Evolutionary conservation across 2,888 invertebrate genomes (phyloP), one percentile per base, ranked within the genome.

Genomic region (Pristionchus exspectatus): DNA sequence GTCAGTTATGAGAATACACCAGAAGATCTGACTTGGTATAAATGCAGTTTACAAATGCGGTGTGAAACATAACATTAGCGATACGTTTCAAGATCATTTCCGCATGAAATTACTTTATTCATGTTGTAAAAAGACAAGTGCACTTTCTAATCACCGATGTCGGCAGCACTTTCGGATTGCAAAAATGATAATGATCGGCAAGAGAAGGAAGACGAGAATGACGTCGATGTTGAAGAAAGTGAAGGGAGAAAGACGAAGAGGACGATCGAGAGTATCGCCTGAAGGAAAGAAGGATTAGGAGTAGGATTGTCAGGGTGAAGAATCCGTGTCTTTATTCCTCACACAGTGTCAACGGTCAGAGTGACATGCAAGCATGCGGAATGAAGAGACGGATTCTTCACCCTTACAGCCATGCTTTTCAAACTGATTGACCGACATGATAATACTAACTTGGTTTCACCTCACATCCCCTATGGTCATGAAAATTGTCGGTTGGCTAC

Each of bases 201-300:
- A 81, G 81, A 54, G 50, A 81, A 81, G 50, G 16, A 81, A 81
- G 50, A 81, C 14, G 4, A 50, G 24, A 33, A 85, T 85, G 84
- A 85, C 84, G 59, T 85, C 84, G 21, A 85, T n/a, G 38, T 85
- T 85, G 84, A 59, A 85, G 59, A 50, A 85, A 59, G 18, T 59
- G 59, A 59, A 18, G 56, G 84, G 50, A 85, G 56, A 59, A 12
- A 59, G 59, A 59, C 27, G 38, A 33, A 59, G 59, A 33, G 84
- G 84, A 59, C 84, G 84, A 85, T 59, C 84, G 12, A 85, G 84
- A 12, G 84, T 85, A n/a, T 85, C 84, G 24, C 84, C 84, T 59
- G 59, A 38, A 33, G 33, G 50, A 24, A 50, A 7, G 24, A 38
- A 1, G 0, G 74, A 38, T 24, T 18, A 44, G 74, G 16, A 30